These are phyloP conservation scores for Zosterops hypoxanthus DNA, from an alignment of 2,113 vertebrate genomes.

Conservation along the genomic window DNA sequence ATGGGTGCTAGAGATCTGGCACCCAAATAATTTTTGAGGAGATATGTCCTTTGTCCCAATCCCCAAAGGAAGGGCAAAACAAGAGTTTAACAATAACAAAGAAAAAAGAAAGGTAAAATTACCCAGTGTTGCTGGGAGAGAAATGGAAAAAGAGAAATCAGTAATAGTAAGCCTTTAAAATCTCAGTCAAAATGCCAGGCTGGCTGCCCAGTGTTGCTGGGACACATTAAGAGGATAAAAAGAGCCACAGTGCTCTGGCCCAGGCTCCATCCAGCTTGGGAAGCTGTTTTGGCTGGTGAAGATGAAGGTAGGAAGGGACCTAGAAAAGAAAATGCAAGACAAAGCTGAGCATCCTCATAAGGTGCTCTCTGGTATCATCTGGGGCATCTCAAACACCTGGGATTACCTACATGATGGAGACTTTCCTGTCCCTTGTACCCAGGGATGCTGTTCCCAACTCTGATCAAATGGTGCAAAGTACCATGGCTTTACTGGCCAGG, in stretches of 20 bases:
- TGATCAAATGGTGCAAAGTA: fast-evolving
- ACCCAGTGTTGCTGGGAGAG: background rate
- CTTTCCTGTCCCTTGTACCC: background rate
- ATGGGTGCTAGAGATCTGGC: background rate
- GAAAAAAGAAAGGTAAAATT: background rate
- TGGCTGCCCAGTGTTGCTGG: background rate
- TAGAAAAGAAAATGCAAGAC: background rate
- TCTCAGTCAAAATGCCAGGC: background rate
- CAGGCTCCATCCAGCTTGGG: background rate
- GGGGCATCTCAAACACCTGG: background rate
- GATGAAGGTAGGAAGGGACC: background rate
- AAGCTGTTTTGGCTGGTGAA: background rate
- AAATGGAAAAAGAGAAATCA: background rate
- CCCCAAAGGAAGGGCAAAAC: background rate
- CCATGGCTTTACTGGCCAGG: background rate
- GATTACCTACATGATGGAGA: background rate
- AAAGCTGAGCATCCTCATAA: background rate
- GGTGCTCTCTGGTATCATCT: background rate
- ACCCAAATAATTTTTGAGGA: background rate
- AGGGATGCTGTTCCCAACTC: background rate
- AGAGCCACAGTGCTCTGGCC: background rate
- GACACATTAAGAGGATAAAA: background rate
- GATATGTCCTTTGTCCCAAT: background rate
- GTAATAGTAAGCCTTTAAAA: background rate
- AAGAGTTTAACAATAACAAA: background rate